Percentiles rank a stretch among this genome's conserved stretches.
phyloP scores from a whole-genome alignment of 1,140 invertebrate genomes.

The Phenacoccus solenopsis region DNA sequence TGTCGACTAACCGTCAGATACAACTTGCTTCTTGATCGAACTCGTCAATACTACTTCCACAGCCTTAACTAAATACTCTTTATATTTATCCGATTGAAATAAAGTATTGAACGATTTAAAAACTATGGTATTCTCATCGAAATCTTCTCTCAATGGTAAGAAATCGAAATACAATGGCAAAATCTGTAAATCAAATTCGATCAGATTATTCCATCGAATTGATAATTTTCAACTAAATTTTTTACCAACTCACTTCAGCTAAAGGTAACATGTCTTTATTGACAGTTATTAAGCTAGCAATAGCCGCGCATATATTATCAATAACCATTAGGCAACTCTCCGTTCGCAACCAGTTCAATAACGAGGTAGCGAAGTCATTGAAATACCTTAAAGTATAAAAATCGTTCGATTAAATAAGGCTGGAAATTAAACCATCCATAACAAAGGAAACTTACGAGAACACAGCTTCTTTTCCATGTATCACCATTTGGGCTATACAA shows the following conservation, averaged over 20 bases:
- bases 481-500: not conserved
- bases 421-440: too few species aligned
- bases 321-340: not conserved
- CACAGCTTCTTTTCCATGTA: not conserved
- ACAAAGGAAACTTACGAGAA: constrained; percentile 8
- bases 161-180: not conserved
- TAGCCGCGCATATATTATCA: not conserved
- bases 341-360: not conserved
- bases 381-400: not conserved
- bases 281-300: not conserved
- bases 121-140: not conserved
- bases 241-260: not conserved
- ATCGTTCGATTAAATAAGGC: too few species aligned
- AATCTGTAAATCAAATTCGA: not conserved
- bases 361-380: not conserved
- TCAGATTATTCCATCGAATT: not conserved
- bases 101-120: not conserved
- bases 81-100: not conserved
- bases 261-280: not conserved
- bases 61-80: not conserved
- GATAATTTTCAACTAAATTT: not conserved
- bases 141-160: constrained; percentile 6
- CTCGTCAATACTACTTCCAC: not conserved
- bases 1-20: not conserved
- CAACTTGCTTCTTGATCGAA: not conserved